These are phyloP conservation scores for Anomalospiza imberbis DNA, from an alignment of 2,797 vertebrate species.

Conservation along the genomic window DNA sequence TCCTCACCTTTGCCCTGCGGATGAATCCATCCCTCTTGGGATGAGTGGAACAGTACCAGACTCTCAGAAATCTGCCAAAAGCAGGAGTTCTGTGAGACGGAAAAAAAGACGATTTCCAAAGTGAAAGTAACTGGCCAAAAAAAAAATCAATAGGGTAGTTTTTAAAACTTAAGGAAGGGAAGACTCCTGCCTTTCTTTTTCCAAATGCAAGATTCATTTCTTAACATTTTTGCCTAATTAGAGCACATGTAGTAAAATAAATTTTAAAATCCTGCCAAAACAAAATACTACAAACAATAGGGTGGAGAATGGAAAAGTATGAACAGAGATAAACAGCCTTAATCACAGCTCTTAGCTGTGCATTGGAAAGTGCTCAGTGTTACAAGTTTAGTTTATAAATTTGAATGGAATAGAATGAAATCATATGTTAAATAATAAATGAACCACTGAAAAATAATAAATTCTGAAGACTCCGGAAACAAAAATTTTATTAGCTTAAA, in stretches of 20 bases:
- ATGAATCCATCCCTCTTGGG: neutral
- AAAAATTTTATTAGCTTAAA: neutral
- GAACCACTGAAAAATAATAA: neutral
- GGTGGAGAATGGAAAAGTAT: neutral
- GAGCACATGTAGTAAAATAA: neutral
- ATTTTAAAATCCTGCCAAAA: neutral
- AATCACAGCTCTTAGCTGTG: slow-evolving; percentile 2
- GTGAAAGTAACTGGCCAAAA: neutral
- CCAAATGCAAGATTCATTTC: neutral
- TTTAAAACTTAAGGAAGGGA: neutral
- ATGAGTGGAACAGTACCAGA: neutral
- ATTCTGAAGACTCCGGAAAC: neutral
- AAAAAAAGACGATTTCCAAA: neutral
- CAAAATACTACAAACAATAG: neutral
- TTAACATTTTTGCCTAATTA: neutral
- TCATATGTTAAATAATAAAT: neutral
- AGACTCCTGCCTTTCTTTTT: neutral
- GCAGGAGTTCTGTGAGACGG: neutral
- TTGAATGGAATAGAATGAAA: neutral
- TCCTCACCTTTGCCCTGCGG: slow-evolving; percentile 19
- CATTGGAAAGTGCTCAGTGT: neutral
- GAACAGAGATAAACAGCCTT: slow-evolving; percentile 16
- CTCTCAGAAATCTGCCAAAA: neutral
- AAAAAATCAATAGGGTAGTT: neutral
- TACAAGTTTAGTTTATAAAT: neutral